Evolutionary conservation across 1,140 invertebrate species (phyloP).

Genomic region (Drosophila ananassae): DNA sequence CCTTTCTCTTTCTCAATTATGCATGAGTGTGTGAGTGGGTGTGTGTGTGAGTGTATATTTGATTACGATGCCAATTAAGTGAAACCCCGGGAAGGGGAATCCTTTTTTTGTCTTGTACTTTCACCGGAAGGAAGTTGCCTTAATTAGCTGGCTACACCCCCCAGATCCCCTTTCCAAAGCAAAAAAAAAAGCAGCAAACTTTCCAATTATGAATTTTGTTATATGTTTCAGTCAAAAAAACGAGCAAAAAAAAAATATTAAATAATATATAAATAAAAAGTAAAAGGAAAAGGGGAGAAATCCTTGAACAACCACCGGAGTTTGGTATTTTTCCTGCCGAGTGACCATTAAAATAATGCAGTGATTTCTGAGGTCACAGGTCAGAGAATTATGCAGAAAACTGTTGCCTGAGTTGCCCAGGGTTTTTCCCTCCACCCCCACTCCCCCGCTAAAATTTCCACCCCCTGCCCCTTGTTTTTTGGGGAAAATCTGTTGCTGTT

Average conservation of each 20-base stretch:
- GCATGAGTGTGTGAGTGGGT: conserved; percentile 34
- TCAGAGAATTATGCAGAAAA: conserved; percentile 65
- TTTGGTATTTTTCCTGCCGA: conserved; percentile 12
- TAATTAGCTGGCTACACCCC: conserved; percentile 48
- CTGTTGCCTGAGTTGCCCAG: not conserved
- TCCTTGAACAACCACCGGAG: not conserved
- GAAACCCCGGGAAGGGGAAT: conserved; percentile 1
- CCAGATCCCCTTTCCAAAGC: not conserved
- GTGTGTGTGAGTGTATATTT: conserved; percentile 51
- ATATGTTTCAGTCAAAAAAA: conserved; percentile 10
- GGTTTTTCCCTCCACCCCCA: too few relatives aligned
- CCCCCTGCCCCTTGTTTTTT: conserved; percentile 10
- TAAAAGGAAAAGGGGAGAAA: conserved; percentile 20
- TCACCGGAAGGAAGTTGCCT: conserved; percentile 45
- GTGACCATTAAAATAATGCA: conserved; percentile 75
- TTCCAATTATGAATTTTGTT: conserved; percentile 64
- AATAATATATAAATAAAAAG: conserved; percentile 3
- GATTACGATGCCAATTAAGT: conserved; percentile 74
- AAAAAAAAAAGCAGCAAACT: conserved; percentile 39
- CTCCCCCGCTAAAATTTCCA: too few relatives aligned
- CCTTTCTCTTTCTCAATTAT: conserved; percentile 57
- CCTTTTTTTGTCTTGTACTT: conserved; percentile 15
- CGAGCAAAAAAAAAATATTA: not conserved
- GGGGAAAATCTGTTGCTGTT: conserved; percentile 70
- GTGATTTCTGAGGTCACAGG: conserved; percentile 65